Evolutionary conservation across 2,888 invertebrate genomes (phyloP), one percentile per base, ranked within the genome.

Genomic region (Megalurothrips usitatus): DNA sequence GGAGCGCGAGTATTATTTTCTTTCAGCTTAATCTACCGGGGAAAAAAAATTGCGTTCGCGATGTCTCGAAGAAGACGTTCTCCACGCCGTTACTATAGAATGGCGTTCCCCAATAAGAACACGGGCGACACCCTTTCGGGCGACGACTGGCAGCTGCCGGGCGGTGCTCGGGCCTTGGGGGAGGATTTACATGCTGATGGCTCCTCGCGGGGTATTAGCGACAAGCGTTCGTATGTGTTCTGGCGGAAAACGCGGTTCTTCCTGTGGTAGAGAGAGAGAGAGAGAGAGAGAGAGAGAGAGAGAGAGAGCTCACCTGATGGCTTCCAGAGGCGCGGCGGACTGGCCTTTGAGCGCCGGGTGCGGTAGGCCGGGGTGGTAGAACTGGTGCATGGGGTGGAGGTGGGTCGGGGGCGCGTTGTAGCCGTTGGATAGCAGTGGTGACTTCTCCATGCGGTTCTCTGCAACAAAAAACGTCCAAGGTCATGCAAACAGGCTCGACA

Each of bases 391-490:
- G 86, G 96, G 96, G 86, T 95, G 95, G 85, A 96, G 91, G 88
- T 95, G 93, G 82, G 95, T 94, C 82, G 96, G 96, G 82, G 96
- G 96, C 84, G 96, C 96, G 89, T 96, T 96, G 91, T 96, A 97
- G 83, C 97, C 97, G 87, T 97, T 97, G 82, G 96, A 96, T 85
- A 97, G 90, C 75, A 96, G 90, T 49, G 96, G 96, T 28, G 96
- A 96, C 88, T 97, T 96, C 88, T 97, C 96, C 92, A 96, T 91
- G 80, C 94, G 94, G 88, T 95, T 93, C 89, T 96, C 95, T 95
- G 91, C 80, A 89, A 81, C 28, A 12, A 47, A 80, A 19, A 82
- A 80, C n/a, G 19, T 3, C 12, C 12, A 49, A 14, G n/a, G 58
- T 34, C 80, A 26, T 23, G 26, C 28, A 8, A 9, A 80, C 80